A percentile compares a stretch with the other conserved stretches of the same genome.
phyloP scores from a whole-genome alignment of 1,140 invertebrate genomes.

The Nylanderia fulva region DNA sequence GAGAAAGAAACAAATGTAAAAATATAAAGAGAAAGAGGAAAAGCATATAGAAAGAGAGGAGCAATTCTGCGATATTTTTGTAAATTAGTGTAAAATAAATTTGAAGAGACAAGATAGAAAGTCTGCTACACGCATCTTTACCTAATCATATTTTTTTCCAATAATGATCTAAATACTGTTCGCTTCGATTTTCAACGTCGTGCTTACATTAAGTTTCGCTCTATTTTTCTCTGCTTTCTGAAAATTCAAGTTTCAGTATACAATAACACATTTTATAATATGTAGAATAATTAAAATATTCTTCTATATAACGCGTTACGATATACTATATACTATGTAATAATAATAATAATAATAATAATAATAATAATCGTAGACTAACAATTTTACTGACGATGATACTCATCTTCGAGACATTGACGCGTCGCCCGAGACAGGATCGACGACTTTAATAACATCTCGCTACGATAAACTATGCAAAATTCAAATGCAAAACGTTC shows the following conservation, averaged over 20 bases:
- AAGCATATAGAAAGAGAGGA: no score
- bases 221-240: not conserved
- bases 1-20: not conserved
- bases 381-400: slow-evolving; percentile 27
- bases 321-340: slow-evolving; percentile 53
- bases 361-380: slow-evolving; percentile 35
- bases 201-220: not conserved
- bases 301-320: slow-evolving; percentile 35
- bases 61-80: not conserved
- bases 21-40: not conserved
- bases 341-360: slow-evolving; percentile 28
- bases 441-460: slow-evolving; percentile 7
- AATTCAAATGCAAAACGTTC: slow-evolving; percentile 53
- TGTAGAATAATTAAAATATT: slow-evolving; percentile 22
- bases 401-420: slow-evolving; percentile 5
- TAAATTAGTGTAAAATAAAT: not conserved
- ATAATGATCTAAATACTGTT: not conserved
- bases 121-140: not conserved
- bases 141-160: not conserved
- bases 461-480: slow-evolving; percentile 55
- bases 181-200: not conserved
- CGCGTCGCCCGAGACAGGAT: not conserved
- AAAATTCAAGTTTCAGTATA: slow-evolving; percentile 23
- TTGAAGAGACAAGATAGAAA: not conserved
- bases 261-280: slow-evolving; percentile 27